These are phyloP conservation scores for Clivina fossor DNA, from an alignment of 2,888 invertebrate species.

Conservation along the genomic window DNA sequence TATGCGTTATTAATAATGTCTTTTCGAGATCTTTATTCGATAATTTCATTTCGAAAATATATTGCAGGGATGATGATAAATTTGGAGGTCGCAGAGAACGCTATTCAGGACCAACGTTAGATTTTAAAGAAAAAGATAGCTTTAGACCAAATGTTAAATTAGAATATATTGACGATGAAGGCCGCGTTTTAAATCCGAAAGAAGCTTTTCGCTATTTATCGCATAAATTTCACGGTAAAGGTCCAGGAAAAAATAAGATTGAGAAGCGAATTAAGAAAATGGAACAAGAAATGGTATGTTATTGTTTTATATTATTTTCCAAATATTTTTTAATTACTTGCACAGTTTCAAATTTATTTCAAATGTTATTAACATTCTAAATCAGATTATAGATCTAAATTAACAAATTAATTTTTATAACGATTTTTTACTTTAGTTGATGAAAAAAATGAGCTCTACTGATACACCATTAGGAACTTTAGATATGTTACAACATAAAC, in stretches of 20 bases:
- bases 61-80: slow-evolving; percentile 80
- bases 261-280: slow-evolving; percentile 95
- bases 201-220: slow-evolving; percentile 96
- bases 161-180: slow-evolving; percentile 97
- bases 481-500: slow-evolving; percentile 92
- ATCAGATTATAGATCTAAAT: no score
- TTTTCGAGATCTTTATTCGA: neutral
- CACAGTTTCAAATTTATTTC: no score
- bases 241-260: slow-evolving; percentile 97
- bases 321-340: no score
- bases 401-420: no score
- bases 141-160: slow-evolving; percentile 94
- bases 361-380: no score
- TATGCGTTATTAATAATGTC: neutral
- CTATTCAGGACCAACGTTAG: slow-evolving; percentile 81
- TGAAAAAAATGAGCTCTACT: slow-evolving; percentile 97
- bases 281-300: slow-evolving; percentile 83
- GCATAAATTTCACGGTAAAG: slow-evolving; percentile 99
- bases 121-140: slow-evolving; percentile 87
- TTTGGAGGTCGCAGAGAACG: slow-evolving; percentile 69
- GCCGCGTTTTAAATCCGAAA: slow-evolving; percentile 87
- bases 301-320: slow-evolving; percentile 11
- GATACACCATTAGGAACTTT: slow-evolving; percentile 96
- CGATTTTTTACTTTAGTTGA: slow-evolving; percentile 60
- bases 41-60: no score